Percentiles rank a stretch among this genome's conserved stretches.
phyloP scores from a whole-genome alignment of 2,113 vertebrate species.

The Sebastes schlegelii region DNA sequence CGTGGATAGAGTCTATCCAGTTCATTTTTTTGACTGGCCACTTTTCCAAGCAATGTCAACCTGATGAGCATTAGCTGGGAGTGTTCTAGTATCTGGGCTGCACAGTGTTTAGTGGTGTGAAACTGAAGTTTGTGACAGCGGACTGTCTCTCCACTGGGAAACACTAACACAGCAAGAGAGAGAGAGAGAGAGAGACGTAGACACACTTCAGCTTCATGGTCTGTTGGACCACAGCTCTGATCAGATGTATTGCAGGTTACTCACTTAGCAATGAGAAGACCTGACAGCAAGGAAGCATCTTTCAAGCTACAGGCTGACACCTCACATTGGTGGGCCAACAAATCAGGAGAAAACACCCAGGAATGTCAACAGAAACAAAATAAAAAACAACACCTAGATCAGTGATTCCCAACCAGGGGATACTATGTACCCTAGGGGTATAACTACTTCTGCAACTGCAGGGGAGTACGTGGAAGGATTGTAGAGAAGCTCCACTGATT shows the following conservation, averaged over 20 bases:
- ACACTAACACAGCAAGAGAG: background rate
- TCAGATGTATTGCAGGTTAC: slow-evolving; percentile 4
- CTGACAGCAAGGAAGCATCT: slow-evolving; percentile 28
- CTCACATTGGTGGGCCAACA: slow-evolving; percentile 12
- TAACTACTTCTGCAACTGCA: slow-evolving; percentile 1
- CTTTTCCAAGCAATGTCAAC: slow-evolving; percentile 38
- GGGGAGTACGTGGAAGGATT: background rate
- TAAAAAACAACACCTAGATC: slow-evolving; percentile 1
- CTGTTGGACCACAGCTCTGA: slow-evolving; percentile 44
- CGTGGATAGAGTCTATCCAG: slow-evolving; percentile 20
- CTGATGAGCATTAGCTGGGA: slow-evolving; percentile 41
- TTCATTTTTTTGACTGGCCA: slow-evolving; percentile 38
- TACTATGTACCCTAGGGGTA: background rate
- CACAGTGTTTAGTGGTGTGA: slow-evolving; percentile 45
- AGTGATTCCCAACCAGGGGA: background rate
- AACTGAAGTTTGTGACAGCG: slow-evolving; percentile 54
- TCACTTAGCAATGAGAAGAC: slow-evolving; percentile 6
- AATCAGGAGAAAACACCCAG: slow-evolving; percentile 26
- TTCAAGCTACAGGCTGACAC: slow-evolving; percentile 29
- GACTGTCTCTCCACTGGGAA: slow-evolving; percentile 36
- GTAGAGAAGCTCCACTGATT: background rate
- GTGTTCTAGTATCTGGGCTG: slow-evolving; percentile 31
- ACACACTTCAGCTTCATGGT: background rate
- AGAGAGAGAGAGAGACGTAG: background rate
- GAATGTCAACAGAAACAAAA: slow-evolving; percentile 7